Evolutionary conservation across 2,797 vertebrate genomes (phyloP), one percentile per base, ranked within the genome.

Genomic region (Pseudopleuronectes americanus): DNA sequence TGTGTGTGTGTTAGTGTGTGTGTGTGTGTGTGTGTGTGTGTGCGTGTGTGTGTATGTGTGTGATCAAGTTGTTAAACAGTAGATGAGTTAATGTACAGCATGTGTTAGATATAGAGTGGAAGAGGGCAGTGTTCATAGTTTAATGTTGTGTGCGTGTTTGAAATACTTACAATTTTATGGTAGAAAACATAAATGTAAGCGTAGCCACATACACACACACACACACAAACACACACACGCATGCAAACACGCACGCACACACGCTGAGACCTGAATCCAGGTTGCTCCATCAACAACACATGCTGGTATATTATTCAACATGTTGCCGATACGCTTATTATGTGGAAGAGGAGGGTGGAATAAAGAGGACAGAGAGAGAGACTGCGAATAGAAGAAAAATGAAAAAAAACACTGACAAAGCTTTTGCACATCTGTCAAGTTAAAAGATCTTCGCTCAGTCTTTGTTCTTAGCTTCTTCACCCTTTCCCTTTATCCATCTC

Each of bases 261-360:
- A 36, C 10, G 24, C 28, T 14, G 8, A 51, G 65, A 26, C 41
- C 22, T 23, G 14, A 47, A 74, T 26, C 41, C 57, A 65, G 45
- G 58, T 52, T 67, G 48, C 55, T 66, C 26, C 54, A 7, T 65
- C 52, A 77, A 63, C 65, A 68, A 47, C 62, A 43, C 61, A 45
- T 22, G 52, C 52, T 70, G 54, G 78, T 81, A 81, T 83, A 77
- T 86, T 78, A 84, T 87, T 79, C 68, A 81, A 62, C 41, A 31
- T 43, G 49, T 69, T 63, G 57, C 58, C 43, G 49, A 45, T 23
- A 8, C 0, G 17, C 23, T 66, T 76, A 58, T 67, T 64, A 49
- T 19, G 33, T 66, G 36, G 51, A 66, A 33, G 36, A 55, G 53
- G 21, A 28, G 6, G 6, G n/a, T 4, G 47, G 55, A 61, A 60